Percentiles rank a stretch among this genome's conserved stretches.
Evolutionary conservation across 2,888 invertebrate species (phyloP).

Genomic region (Nemurella pictetii): DNA sequence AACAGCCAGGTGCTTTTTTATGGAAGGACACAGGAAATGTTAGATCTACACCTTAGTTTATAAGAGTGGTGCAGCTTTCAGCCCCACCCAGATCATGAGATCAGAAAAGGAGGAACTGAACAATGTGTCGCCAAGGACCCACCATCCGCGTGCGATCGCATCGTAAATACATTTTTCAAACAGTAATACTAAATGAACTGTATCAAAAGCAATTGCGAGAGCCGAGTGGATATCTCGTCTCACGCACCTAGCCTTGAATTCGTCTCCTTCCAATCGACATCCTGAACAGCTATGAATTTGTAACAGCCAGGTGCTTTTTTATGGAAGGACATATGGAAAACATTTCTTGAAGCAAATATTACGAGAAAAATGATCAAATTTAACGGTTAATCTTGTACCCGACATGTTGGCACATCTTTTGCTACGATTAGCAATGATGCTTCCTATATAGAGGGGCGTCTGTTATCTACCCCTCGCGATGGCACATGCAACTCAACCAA

Average conservation of each 20-base stretch:
- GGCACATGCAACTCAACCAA: not conserved
- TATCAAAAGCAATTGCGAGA: not conserved
- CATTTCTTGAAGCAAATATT: no score
- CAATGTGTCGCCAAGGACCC: no score
- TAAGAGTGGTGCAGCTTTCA: no score
- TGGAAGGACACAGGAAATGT: not conserved
- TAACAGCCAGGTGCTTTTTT: not conserved
- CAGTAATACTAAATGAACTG: no score
- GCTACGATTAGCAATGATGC: not conserved
- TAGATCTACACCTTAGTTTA: not conserved
- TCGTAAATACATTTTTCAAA: no score
- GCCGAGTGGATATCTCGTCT: not conserved
- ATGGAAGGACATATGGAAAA: no score
- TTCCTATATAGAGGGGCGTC: not conserved
- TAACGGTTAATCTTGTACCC: no score
- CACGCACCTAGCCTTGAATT: not conserved
- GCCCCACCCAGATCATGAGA: no score
- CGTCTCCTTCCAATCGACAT: not conserved
- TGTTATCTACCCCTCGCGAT: not conserved
- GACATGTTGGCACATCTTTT: not conserved
- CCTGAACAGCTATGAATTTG: not conserved
- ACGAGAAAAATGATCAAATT: no score
- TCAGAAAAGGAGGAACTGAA: no score
- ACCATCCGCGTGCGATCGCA: no score
- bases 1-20: not conserved